Conservation (phyloP, 2,888 invertebrate genomes). For the Ormyrus labotus region DNA sequence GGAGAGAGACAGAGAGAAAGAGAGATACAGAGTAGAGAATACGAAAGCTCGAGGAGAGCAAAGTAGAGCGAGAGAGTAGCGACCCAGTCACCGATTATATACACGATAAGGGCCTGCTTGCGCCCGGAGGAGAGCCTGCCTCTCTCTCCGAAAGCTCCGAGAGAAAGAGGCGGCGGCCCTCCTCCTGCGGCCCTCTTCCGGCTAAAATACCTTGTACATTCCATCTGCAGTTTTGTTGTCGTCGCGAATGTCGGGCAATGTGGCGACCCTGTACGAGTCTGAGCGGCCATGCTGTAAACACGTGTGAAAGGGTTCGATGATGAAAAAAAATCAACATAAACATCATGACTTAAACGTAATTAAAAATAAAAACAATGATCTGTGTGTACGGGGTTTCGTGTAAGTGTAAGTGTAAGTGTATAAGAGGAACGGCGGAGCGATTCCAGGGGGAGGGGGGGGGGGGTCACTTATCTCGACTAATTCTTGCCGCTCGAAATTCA, state of each 20-base stretch:
- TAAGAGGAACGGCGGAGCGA: too few relatives aligned
- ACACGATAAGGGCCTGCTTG: not conserved
- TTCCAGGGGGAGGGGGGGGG: too few relatives aligned
- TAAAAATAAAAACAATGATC: constrained; percentile 31
- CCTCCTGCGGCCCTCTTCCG: too few relatives aligned
- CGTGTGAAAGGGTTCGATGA: constrained; percentile 49
- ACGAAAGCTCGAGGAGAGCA: not conserved
- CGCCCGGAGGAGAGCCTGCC: not conserved
- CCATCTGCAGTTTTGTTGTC: constrained; percentile 98
- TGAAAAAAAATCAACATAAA: constrained; percentile 55
- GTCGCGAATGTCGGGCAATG: constrained; percentile 92
- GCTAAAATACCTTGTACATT: constrained; percentile 86
- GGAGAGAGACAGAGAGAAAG: constrained; percentile 2
- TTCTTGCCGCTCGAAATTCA: too few relatives aligned
- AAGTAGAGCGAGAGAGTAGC: not conserved
- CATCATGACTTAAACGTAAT: constrained; percentile 24
- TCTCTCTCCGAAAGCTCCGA: too few relatives aligned
- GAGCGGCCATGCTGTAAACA: constrained; percentile 92
- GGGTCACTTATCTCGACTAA: too few relatives aligned
- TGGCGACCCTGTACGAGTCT: constrained; percentile 98
- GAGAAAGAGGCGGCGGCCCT: too few relatives aligned
- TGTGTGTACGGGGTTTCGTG: not conserved
- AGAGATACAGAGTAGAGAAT: not conserved
- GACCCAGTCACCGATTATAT: constrained; percentile 11
- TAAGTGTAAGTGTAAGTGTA: not conserved